These are phyloP conservation scores for Arbacia lixula DNA, from an alignment of 53 echinoderm and acorn worm species.

Conservation along the genomic window DNA sequence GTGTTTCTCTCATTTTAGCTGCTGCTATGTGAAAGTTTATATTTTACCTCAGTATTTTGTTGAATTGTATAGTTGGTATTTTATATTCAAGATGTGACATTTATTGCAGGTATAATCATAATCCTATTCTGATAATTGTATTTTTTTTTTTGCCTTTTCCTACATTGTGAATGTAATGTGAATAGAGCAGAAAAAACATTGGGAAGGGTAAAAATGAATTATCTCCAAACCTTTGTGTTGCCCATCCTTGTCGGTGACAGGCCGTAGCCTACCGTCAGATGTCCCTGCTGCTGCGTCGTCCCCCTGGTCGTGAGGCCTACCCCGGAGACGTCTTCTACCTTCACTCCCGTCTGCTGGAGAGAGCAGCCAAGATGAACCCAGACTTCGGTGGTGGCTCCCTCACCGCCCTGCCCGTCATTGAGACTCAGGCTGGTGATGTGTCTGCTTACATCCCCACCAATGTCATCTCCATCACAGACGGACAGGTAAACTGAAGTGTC, in stretches of 20 bases:
- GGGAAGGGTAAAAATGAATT: too few species aligned
- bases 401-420: conserved; percentile 98
- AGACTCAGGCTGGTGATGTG: conserved; percentile 99
- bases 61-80: too few species aligned
- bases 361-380: conserved; percentile 99
- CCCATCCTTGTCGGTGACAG: conserved; percentile 34
- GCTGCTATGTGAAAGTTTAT: too few species aligned
- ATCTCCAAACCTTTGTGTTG: neutral
- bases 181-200: too few species aligned
- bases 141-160: too few species aligned
- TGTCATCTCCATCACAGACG: conserved; percentile 99
- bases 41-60: too few species aligned
- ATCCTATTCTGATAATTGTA: too few species aligned
- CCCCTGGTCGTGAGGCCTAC: conserved; percentile 99
- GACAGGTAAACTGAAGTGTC: conserved; percentile 91
- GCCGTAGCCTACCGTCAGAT: conserved; percentile 99
- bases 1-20: too few species aligned
- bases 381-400: conserved; percentile 99
- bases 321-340: conserved; percentile 99
- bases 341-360: conserved; percentile 98
- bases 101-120: too few species aligned
- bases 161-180: too few species aligned
- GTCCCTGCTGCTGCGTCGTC: conserved; percentile 98
- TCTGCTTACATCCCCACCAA: conserved; percentile 99
- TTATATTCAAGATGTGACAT: too few species aligned